phyloP scores from a whole-genome alignment of 2,888 invertebrate species.

The Tethea ocularis region DNA sequence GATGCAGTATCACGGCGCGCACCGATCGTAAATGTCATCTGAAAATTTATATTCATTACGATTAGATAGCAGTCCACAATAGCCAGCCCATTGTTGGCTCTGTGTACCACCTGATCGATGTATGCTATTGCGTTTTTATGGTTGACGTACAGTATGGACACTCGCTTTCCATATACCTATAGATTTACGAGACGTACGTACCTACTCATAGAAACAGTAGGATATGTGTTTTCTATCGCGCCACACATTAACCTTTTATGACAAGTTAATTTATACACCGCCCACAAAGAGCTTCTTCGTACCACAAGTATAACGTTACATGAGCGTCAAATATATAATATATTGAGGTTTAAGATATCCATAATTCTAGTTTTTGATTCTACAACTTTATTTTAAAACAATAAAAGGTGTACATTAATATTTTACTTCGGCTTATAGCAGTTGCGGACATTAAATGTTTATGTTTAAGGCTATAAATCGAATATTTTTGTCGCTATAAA shows the following conservation, averaged over 20 bases:
- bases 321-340: slow-evolving; percentile 45
- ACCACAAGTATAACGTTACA: slow-evolving; percentile 59
- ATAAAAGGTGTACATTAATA: slow-evolving; percentile 26
- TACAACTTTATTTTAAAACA: slow-evolving; percentile 45
- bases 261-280: slow-evolving; percentile 68
- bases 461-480: slow-evolving; percentile 6
- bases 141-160: slow-evolving; percentile 48
- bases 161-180: slow-evolving; percentile 39
- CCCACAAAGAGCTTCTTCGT: slow-evolving; percentile 57
- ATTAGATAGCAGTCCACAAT: slow-evolving; percentile 80
- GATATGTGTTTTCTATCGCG: slow-evolving; percentile 56
- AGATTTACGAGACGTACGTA: slow-evolving; percentile 51
- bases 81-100: slow-evolving; percentile 72
- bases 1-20: slow-evolving; percentile 76
- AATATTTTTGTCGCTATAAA: slow-evolving; percentile 1
- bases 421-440: not conserved
- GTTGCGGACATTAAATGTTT: slow-evolving; percentile 15
- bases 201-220: slow-evolving; percentile 57
- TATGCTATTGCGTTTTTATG: slow-evolving; percentile 77
- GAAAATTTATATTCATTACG: slow-evolving; percentile 84
- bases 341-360: slow-evolving; percentile 31
- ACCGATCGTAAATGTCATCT: slow-evolving; percentile 82
- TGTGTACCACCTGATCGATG: slow-evolving; percentile 75
- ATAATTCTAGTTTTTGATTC: slow-evolving; percentile 31
- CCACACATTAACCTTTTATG: slow-evolving; percentile 64